Base-by-base conservation (phyloP, 2,113 vertebrate genomes). In the Hippoglossus stenolepis region DNA sequence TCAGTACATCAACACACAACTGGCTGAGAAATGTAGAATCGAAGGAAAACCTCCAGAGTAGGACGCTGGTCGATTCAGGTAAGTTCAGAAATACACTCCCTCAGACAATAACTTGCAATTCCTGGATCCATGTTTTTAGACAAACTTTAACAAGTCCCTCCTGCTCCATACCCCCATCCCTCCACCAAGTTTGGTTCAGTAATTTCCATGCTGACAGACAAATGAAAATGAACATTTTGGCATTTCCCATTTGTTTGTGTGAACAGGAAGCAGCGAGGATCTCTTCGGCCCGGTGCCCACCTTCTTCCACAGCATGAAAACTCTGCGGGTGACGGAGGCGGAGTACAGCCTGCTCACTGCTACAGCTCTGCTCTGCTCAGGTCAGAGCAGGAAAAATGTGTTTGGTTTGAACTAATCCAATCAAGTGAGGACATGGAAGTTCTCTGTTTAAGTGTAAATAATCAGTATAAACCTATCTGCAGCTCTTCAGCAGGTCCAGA, bases 261-360 rank as follows among this genome's bases (percentile, higher is more conserved):
- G 78, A 68, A 65, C 87, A 97, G 98, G 94, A 85, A 86, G 91
- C 83, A 92, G 90, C 49, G 96, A 96, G 84, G 96, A 99, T 79
- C 95, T 98, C 79, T 92, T 96, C 53, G 93, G 94, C 0, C 94
- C 95, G 0, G 88, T 97, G 38, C 94, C 97, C 83, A 95, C 95
- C 92, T 99, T 98, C 95, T 97, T 96, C 89, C 96, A 96, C 94
- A 98, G 96, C 89, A 98, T 97, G 96, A 94, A 91, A 18, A 93
- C 94, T 38, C 92, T 99, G 51, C 93, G 92, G n/a, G 93, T 97
- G 80, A 96, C 94, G 0, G 96, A 97, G 76, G 92, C 93, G 0
- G 97, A 99, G 58, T 98, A 98, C n/a, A 90, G 96, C 9, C 93
- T 99, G 68, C 96, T 98, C 13, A 94, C 95, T 8, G 97, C 97